Percentiles rank a stretch among this genome's conserved stretches.
Conservation (phyloP, 2,888 invertebrate species). For the Aphodius sticticus region DNA sequence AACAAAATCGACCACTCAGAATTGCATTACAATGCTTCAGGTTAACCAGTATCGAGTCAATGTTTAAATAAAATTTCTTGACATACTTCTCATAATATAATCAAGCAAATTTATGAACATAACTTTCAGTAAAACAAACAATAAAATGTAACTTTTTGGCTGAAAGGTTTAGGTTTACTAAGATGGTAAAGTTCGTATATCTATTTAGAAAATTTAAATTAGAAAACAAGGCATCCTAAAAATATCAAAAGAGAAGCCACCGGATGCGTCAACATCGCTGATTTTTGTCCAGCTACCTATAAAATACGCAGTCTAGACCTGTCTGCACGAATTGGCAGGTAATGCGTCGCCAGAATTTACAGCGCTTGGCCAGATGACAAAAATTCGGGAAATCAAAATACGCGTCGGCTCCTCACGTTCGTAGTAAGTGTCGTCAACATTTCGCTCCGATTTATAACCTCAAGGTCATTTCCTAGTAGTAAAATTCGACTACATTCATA, state of each 20-base stretch:
- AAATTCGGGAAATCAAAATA: conserved; percentile 4
- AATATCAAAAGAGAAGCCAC: neutral
- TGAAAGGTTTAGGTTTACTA: too few species aligned
- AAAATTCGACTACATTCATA: neutral
- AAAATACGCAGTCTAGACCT: neutral
- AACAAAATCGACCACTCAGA: too few species aligned
- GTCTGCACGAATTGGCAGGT: neutral
- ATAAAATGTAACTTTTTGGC: too few species aligned
- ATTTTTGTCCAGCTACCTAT: neutral
- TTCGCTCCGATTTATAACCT: neutral
- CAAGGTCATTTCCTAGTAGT: neutral
- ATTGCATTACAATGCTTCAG: too few species aligned
- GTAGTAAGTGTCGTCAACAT: neutral
- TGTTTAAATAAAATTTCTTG: too few species aligned
- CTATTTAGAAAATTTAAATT: too few species aligned
- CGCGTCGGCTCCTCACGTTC: neutral
- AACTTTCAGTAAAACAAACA: too few species aligned
- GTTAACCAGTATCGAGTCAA: too few species aligned
- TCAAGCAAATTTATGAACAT: too few species aligned
- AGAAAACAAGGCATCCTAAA: neutral
- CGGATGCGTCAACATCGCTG: neutral
- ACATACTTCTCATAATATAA: too few species aligned
- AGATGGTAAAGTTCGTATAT: too few species aligned
- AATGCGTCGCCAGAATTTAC: neutral
- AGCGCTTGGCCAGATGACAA: neutral